Conservation (phyloP, 2,888 invertebrate species). For the Ischnus inquisitorius region DNA sequence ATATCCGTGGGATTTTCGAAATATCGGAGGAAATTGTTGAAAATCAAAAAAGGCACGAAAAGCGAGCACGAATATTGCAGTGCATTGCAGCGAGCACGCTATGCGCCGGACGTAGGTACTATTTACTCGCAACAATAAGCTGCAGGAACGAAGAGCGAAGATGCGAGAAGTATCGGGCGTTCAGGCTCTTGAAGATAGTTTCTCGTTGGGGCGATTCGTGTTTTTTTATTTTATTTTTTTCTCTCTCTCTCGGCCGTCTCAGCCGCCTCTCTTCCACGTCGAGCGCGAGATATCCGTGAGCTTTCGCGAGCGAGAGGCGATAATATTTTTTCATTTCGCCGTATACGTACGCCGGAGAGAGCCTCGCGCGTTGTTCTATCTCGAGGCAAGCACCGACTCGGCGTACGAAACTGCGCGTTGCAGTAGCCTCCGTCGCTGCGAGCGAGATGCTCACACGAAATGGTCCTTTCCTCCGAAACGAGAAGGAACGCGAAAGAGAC, state of each 20-base stretch:
- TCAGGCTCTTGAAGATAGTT: slow-evolving; percentile 47
- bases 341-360: background rate
- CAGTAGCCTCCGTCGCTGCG: slow-evolving; percentile 21
- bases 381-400: slow-evolving; percentile 22
- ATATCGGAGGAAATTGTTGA: background rate
- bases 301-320: slow-evolving; percentile 30
- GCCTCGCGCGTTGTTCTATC: slow-evolving; percentile 9
- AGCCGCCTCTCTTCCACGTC: slow-evolving; percentile 18
- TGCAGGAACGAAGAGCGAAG: slow-evolving; percentile 17
- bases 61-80: background rate
- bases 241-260: slow-evolving; percentile 1
- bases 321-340: slow-evolving; percentile 65
- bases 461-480: slow-evolving; percentile 49
- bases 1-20: background rate
- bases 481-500: slow-evolving; percentile 45
- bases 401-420: slow-evolving; percentile 1
- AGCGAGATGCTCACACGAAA: slow-evolving; percentile 36
- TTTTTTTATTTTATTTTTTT: slow-evolving; percentile 29
- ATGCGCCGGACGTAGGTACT: background rate
- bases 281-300: slow-evolving; percentile 24
- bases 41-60: background rate
- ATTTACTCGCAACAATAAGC: slow-evolving; percentile 3
- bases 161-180: slow-evolving; percentile 42
- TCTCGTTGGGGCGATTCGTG: slow-evolving; percentile 45
- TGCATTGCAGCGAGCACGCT: background rate